Evolutionary conservation across 2,113 vertebrate species (phyloP).

Genomic region (Sitta europaea): DNA sequence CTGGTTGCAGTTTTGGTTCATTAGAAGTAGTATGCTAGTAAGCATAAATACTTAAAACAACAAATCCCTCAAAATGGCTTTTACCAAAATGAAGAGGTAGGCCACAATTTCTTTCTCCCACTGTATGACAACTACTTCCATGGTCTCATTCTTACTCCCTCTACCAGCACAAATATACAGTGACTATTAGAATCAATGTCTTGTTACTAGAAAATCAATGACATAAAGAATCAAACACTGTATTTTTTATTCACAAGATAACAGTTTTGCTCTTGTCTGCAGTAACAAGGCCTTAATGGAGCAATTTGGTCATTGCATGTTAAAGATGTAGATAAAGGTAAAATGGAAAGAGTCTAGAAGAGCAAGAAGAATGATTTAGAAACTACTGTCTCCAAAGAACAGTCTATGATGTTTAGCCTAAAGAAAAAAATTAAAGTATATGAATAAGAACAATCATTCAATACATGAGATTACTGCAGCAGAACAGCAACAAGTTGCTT

Average conservation of each 20-base stretch:
- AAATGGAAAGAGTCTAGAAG: background rate
- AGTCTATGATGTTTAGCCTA: background rate
- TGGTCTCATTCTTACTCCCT: background rate
- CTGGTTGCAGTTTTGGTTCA: background rate
- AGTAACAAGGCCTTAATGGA: background rate
- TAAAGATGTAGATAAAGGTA: background rate
- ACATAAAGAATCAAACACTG: background rate
- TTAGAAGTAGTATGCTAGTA: background rate
- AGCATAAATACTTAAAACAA: background rate
- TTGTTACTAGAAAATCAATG: background rate
- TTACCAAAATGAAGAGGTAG: background rate
- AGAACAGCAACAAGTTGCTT: background rate
- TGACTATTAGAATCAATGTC: background rate
- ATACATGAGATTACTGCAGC: background rate
- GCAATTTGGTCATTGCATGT: background rate
- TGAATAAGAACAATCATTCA: background rate
- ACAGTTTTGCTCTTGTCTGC: background rate
- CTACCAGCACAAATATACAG: background rate
- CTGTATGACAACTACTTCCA: background rate
- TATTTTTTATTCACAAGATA: background rate
- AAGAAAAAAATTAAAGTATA: background rate
- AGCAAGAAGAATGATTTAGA: background rate
- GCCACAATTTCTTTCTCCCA: background rate
- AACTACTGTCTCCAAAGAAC: background rate
- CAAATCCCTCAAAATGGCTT: background rate